Evolutionary conservation across 2,888 invertebrate species (phyloP), one percentile per base, ranked within the genome.

Genomic region (Limnephilus auricula): DNA sequence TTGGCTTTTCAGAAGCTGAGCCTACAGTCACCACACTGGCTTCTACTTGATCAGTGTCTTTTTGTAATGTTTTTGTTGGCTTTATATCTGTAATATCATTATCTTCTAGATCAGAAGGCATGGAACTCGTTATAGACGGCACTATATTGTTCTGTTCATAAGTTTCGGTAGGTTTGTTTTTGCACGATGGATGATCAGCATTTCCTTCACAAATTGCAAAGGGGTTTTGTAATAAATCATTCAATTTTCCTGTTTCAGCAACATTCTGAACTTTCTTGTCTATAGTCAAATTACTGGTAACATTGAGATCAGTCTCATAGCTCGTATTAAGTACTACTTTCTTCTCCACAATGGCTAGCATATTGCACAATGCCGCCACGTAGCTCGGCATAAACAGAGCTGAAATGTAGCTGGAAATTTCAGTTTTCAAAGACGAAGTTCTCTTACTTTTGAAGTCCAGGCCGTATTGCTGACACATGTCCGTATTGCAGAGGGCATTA

Each of bases 331-430:
- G 95, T 79, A 97, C 96, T 30, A 97, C 96, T 94, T 97, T 97
- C 93, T 96, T 96, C 93, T 97, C 97, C 93, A 96, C 95, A 92
- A 97, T 96, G 79, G 97, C 97, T 91, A 98, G 94, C 78, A 97
- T 96, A 94, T 98, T 98, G 94, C 98, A 98, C 93, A 98, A 95
- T 34, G 98, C 98, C 32, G 97, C 97, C 93, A 98, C 95, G 94
- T 97, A 97, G 94, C 97, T 97, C 45, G 96, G 95, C 18, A 97
- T 96, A 93, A 98, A 96, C 93, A 97, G 95, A 93, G 97, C 96
- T 79, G 97, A 96, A 93, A 97, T 95, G 94, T 97, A 97, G 93
- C 96, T 96, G 92, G 95, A 95, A 88, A 96, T 95, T 93, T 95
- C 95, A 89, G 95, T 95, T 94, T 95, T 95, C 93, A 95, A 96